Conservation (phyloP, 2,888 invertebrate species). For the Pediacus dermestoides region DNA sequence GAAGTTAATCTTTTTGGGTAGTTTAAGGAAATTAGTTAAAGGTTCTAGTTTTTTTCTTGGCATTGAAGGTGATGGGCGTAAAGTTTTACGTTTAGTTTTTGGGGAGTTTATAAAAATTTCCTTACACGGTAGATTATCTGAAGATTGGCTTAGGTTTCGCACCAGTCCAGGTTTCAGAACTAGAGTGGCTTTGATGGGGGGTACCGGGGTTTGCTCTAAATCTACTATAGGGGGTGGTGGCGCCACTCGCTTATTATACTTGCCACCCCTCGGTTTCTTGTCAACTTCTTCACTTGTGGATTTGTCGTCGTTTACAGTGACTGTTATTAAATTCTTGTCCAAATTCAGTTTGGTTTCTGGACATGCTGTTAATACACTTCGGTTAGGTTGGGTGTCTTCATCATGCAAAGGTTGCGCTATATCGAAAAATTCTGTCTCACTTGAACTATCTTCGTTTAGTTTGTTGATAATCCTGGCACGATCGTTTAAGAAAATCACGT, state of each 20-base stretch:
- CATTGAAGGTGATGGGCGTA: constrained; percentile 8
- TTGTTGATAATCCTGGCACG: constrained; percentile 27
- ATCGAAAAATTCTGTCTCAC: constrained; percentile 44
- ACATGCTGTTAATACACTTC: constrained; percentile 35
- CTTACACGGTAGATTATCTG: constrained; percentile 31
- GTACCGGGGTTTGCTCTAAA: constrained; percentile 15
- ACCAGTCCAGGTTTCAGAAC: constrained; percentile 52
- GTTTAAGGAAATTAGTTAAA: constrained; percentile 47
- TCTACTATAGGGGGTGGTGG: constrained; percentile 47
- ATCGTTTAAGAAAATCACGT: constrained; percentile 37
- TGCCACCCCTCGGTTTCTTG: constrained; percentile 44
- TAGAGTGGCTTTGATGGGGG: constrained; percentile 50
- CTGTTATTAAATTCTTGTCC: constrained; percentile 10
- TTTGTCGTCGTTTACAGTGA: constrained; percentile 5
- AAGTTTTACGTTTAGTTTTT: constrained; percentile 35
- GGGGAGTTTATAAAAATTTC: constrained; percentile 41
- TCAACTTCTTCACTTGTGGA: constrained; percentile 7
- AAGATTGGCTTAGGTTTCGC: constrained; percentile 34
- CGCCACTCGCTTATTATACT: constrained; percentile 54
- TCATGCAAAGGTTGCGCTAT: constrained; percentile 22
- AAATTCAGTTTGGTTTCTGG: constrained; percentile 13
- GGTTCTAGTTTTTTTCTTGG: constrained; percentile 14
- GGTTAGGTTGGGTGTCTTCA: background rate
- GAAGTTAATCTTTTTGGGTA: constrained; percentile 57
- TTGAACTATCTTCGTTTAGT: constrained; percentile 33